Evolutionary conservation across 2,888 invertebrate species (phyloP), one percentile per base, ranked within the genome.

Genomic region (Pinctada fucata): DNA sequence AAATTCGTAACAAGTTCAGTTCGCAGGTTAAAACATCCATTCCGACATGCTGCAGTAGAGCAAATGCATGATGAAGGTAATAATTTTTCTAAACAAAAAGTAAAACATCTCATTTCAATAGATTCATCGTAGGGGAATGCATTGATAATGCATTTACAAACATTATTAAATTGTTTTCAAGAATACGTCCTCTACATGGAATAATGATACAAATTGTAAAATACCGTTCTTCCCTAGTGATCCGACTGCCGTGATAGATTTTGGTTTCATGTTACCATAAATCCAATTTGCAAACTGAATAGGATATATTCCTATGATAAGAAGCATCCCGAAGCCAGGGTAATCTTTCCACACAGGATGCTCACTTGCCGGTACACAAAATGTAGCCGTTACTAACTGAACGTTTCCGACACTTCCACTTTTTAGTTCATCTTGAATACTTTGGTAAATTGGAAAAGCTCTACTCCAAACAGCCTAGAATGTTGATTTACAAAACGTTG

Each of bases 361-460:
- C 0, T 76, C 51, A 13, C 78, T 52, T 2, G 95, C 90, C 0
- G 93, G 93, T 67, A 95, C 13, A 3, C 97, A 97, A 90, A 97
- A 96, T 67, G 94, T 93, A 0, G 84, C 90, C 58, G 83, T 94
- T 94, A 94, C 78, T 94, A 93, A 90, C 96, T 96, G 0, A 94
- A 94, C 1, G 96, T 97, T 82, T 95, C 95, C 93, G 94, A 97
- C 68, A 96, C 94, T 0, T 95, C 96, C 97, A 96, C 97, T 47
- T 93, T 51, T 93, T 3, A 97, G 94, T 87, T 95, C 94, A 85
- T 95, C 94, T 75, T 94, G 94, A 71, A 97, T 90, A 83, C 95
- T 94, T 69, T 94, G 93, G 90, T 97, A 97, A 0, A 94, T 94
- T 0, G 97, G 97, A 79, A 97, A 95, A 92, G 95, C 97, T 52